Base-by-base conservation (phyloP, 2,113 vertebrate genomes). In the Podilymbus podiceps region DNA sequence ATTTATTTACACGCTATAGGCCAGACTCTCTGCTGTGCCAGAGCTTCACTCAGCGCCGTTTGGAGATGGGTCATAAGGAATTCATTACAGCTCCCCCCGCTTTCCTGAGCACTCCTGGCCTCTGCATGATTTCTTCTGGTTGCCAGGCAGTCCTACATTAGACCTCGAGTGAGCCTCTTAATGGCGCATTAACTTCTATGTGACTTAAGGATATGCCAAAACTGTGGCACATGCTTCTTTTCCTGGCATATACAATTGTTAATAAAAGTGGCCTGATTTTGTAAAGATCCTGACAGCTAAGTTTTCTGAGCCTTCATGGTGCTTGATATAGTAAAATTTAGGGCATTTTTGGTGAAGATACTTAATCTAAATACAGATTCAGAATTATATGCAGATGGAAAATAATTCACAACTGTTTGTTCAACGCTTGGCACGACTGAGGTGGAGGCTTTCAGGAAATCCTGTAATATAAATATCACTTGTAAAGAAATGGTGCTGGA, bases 11-110 rank as follows among this genome's bases (percentile, higher is more conserved):
- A 47, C 0, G 8, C 69, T 64, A 11, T 24, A 66, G 91, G 62
- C 77, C 88, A 97, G 86, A 64, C 24, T 62, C 35, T 85, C 63
- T 85, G n/a, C 46, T 87, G 80, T 94, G 95, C 95, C 90, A 96
- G 91, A 88, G 62, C 62, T 85, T 62, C 27, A 42, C 67, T 89
- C 94, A 68, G 86, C 1, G 1, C 60, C 64, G 53, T 67, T 64
- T 81, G 71, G 69, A 68, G 88, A 71, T 82, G 80, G 89, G n/a
- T 92, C 89, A 88, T 93, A 79, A 92, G 94, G 92, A 96, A 97
- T 58, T 92, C 60, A 89, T 96, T 90, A 96, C n/a, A 83, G 15
- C 53, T 85, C 66, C 79, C 66, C 79, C 8, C 4, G 1, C 46
- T 85, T 96, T 24, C 8, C 10, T 49, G 77, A 95, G 33, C 0